A percentile compares a stretch with the other conserved stretches of the same genome.
Evolutionary conservation across 2,888 invertebrate genomes (phyloP).

Genomic region (Drosophila yooni): DNA sequence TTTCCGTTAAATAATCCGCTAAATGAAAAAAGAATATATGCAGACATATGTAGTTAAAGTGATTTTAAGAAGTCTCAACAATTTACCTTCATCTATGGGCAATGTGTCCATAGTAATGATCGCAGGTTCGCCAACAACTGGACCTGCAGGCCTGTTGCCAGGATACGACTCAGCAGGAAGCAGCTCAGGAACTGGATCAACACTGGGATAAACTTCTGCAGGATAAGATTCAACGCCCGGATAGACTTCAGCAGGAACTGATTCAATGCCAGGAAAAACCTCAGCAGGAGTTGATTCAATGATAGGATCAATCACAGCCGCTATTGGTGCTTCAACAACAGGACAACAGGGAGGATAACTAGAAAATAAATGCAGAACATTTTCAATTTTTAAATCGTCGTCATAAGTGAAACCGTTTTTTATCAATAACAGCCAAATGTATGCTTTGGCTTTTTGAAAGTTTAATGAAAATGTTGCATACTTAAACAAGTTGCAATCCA

Average conservation of each 20-base stretch:
- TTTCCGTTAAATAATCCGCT: slow-evolving; percentile 32
- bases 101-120: slow-evolving; percentile 12
- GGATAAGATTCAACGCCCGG: slow-evolving; percentile 17
- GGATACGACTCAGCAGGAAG: slow-evolving; percentile 10
- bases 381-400: background rate
- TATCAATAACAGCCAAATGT: slow-evolving; percentile 77
- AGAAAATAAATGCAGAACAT: background rate
- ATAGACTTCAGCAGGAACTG: slow-evolving; percentile 19
- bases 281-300: slow-evolving; percentile 13
- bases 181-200: background rate
- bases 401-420: background rate
- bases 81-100: background rate
- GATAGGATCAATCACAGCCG: slow-evolving; percentile 12
- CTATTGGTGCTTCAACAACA: slow-evolving; percentile 11
- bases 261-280: slow-evolving; percentile 16
- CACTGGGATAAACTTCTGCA: slow-evolving; percentile 19
- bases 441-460: slow-evolving; percentile 5
- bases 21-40: background rate
- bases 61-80: background rate
- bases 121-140: slow-evolving; percentile 15
- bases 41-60: background rate
- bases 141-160: background rate
- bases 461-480: slow-evolving; percentile 4
- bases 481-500: background rate
- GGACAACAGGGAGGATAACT: background rate